A percentile compares a stretch with the other conserved stretches of the same genome.
These are phyloP conservation scores for Zaprionus camerounensis DNA, from an alignment of 1,140 invertebrate species.

Conservation along the genomic window DNA sequence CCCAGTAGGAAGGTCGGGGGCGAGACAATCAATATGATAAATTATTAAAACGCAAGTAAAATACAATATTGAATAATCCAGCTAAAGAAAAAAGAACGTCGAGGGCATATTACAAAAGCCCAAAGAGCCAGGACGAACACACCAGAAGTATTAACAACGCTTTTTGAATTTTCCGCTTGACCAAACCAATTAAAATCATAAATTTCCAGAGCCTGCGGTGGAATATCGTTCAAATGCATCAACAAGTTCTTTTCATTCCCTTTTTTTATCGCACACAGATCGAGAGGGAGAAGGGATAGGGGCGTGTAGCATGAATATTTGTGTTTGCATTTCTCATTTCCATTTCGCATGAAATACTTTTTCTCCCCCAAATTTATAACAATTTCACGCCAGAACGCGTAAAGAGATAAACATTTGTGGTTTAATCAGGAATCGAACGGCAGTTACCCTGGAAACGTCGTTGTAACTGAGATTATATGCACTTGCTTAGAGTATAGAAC, in stretches of 20 bases:
- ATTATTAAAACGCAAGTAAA: constrained; percentile 61
- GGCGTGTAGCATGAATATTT: constrained; percentile 30
- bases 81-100: constrained; percentile 23
- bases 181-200: constrained; percentile 82
- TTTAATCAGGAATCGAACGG: background rate
- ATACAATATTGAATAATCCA: constrained; percentile 37
- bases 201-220: constrained; percentile 66
- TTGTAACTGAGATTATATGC: background rate
- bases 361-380: constrained; percentile 27
- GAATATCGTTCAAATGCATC: constrained; percentile 70
- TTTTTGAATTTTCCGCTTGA: constrained; percentile 74
- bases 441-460: background rate
- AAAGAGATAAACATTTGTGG: constrained; percentile 34
- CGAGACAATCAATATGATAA: constrained; percentile 67
- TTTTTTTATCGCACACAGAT: constrained; percentile 17
- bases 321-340: constrained; percentile 55
- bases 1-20: constrained; percentile 20
- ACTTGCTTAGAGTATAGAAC: no score
- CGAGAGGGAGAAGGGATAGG: constrained; percentile 5
- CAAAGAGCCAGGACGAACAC: constrained; percentile 19
- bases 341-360: constrained; percentile 38
- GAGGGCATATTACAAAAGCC: constrained; percentile 56
- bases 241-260: constrained; percentile 45
- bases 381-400: constrained; percentile 51
- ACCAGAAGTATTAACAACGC: constrained; percentile 26